A percentile compares a stretch with the other conserved stretches of the same genome.
Conservation (phyloP, 2,113 vertebrate genomes). For the Phoxinus phoxinus region DNA sequence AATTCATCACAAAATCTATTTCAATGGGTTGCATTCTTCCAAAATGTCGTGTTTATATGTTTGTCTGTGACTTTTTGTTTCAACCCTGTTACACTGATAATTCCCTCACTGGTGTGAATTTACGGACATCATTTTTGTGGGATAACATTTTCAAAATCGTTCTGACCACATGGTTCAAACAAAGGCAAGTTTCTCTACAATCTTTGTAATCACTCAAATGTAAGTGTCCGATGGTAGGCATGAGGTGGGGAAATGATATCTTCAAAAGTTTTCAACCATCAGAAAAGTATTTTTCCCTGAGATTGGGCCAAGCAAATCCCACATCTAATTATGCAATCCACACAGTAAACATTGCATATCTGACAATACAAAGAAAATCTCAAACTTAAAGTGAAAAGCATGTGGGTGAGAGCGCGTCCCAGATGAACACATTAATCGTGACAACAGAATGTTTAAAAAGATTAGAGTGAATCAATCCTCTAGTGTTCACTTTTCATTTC, state of each 20-base stretch:
- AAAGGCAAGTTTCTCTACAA: not conserved
- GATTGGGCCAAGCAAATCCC: constrained; percentile 1
- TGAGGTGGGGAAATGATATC: not conserved
- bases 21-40: not conserved
- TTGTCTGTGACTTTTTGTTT: not conserved
- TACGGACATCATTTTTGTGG: not conserved
- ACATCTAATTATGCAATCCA: not conserved
- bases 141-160: not conserved
- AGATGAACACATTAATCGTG: constrained; percentile 30
- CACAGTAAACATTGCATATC: not conserved
- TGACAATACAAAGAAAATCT: not conserved
- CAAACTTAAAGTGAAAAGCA: constrained; percentile 22
- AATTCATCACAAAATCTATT: not conserved
- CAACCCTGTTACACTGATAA: not conserved
- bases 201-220: too few relatives aligned
- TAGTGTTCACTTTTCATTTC: constrained; percentile 5
- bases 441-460: constrained; percentile 8
- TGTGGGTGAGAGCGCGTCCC: constrained; percentile 9
- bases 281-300: not conserved
- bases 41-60: not conserved
- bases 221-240: too few relatives aligned
- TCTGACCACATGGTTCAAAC: not conserved
- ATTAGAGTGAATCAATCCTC: constrained; percentile 24
- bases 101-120: not conserved
- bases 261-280: not conserved